Conservation (phyloP, 2,888 invertebrate genomes). For the Archips xylosteana region DNA sequence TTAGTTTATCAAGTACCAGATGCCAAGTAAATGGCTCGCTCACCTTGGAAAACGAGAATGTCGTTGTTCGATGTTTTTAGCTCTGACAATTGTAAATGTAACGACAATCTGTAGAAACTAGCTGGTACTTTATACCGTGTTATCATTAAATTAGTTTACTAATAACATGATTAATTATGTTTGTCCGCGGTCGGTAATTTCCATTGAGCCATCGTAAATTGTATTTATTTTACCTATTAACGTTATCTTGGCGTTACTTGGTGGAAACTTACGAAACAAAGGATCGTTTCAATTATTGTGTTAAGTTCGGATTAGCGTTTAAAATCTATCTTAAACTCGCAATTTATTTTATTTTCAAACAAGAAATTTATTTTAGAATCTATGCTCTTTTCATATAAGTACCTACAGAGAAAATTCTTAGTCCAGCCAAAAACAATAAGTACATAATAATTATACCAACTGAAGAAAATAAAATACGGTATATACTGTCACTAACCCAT, state of each 20-base stretch:
- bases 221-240: conserved; percentile 28
- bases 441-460: not conserved
- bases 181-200: conserved; percentile 26
- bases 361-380: not conserved
- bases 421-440: not conserved
- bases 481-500: conserved; percentile 18
- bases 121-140: conserved; percentile 8
- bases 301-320: not conserved
- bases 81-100: conserved; percentile 47
- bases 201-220: conserved; percentile 14
- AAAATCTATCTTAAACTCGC: not conserved
- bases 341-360: not conserved
- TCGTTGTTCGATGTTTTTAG: conserved; percentile 59
- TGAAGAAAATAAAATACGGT: not conserved
- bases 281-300: conserved; percentile 4
- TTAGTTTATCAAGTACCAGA: conserved; percentile 56
- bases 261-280: conserved; percentile 22
- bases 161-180: conserved; percentile 22
- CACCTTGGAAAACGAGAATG: conserved; percentile 68
- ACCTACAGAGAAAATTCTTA: not conserved
- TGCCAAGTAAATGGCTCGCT: conserved; percentile 64
- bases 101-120: conserved; percentile 23
- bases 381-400: too few species aligned
- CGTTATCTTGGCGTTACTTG: not conserved
- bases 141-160: conserved; percentile 19